Evolutionary conservation across 2,113 vertebrate genomes (phyloP).

Genomic region (Neofelis nebulosa): DNA sequence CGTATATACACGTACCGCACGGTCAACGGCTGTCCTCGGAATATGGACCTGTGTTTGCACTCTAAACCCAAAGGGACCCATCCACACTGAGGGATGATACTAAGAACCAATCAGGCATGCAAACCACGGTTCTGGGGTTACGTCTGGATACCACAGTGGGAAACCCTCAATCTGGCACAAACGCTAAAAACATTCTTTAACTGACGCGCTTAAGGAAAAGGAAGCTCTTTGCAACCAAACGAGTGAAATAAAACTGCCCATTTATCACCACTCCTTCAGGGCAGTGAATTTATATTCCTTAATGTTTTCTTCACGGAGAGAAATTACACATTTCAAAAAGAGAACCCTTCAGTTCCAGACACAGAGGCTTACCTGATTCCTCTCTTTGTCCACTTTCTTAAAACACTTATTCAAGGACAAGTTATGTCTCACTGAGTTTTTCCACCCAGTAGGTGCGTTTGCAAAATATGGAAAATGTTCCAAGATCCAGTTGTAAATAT

Average conservation of each 20-base stretch:
- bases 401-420: slow-evolving; percentile 99
- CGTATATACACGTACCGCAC: rapidly evolving
- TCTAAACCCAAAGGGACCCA: neutral
- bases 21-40: neutral
- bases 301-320: neutral
- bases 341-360: slow-evolving; percentile 9
- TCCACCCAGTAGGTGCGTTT: slow-evolving; percentile 98
- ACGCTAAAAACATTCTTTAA: slow-evolving; percentile 69
- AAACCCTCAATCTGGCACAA: slow-evolving; percentile 67
- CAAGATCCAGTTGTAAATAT: slow-evolving; percentile 99
- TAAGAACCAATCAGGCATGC: slow-evolving; percentile 57
- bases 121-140: slow-evolving; percentile 66
- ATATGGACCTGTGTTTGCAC: neutral
- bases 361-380: slow-evolving; percentile 93
- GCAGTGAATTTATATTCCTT: neutral
- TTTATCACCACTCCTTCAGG: slow-evolving; percentile 30
- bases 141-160: slow-evolving; percentile 70
- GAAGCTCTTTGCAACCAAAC: slow-evolving; percentile 70
- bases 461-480: slow-evolving; percentile 99
- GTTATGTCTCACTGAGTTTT: slow-evolving; percentile 99
- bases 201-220: slow-evolving; percentile 63
- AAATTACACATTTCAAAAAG: neutral
- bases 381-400: slow-evolving; percentile 99
- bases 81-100: neutral
- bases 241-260: slow-evolving; percentile 63